Conservation (phyloP, 2,797 vertebrate species). For the Cyclura pinguis region DNA sequence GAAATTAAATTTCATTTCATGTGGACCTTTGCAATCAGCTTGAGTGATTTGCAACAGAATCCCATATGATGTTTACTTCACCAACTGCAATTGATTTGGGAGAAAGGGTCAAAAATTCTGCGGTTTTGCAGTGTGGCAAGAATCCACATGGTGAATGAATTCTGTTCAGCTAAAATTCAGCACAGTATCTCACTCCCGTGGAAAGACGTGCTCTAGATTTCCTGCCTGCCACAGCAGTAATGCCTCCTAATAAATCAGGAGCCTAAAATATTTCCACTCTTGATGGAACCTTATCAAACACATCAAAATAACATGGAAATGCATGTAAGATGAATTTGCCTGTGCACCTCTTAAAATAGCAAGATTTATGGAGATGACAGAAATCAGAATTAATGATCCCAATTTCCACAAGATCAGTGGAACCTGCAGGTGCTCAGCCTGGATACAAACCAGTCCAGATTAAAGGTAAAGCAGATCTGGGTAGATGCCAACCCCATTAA, state of each 20-base stretch:
- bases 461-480: conserved; percentile 4
- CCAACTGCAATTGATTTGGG: neutral
- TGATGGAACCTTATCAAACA: conserved; percentile 34
- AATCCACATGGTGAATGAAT: conserved; percentile 5
- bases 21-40: neutral
- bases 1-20: neutral
- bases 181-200: neutral
- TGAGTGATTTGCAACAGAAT: conserved; percentile 4
- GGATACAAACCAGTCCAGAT: conserved; percentile 14
- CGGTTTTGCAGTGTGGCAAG: neutral
- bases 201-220: neutral
- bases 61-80: neutral
- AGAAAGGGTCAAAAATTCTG: neutral
- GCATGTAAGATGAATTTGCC: conserved; percentile 30
- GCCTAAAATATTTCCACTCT: conserved; percentile 18
- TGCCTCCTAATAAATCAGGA: conserved; percentile 27
- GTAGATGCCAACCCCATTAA: neutral
- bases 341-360: conserved; percentile 20
- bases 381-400: conserved; percentile 34
- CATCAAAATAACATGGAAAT: conserved; percentile 28
- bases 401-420: conserved; percentile 25
- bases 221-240: conserved; percentile 9
- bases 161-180: conserved; percentile 15
- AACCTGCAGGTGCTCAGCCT: conserved; percentile 9
- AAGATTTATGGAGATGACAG: conserved; percentile 33